phyloP scores from a whole-genome alignment of 2,113 vertebrate species.

The Bos taurus region ARS-UCD2.0 NC_037337.1:98917001-98917500 shows the following conservation, averaged over 20 bases:
- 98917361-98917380: neutral
- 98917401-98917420: neutral
- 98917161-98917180: neutral
- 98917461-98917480: fast-evolving
- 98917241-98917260: neutral
- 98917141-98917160: neutral
- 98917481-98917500: neutral
- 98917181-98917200: neutral
- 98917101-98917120: neutral
- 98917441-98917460: neutral
- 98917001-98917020: neutral
- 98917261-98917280: fast-evolving
- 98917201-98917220: neutral
- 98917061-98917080: neutral
- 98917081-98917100: neutral
- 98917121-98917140: neutral
- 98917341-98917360: neutral
- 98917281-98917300: fast-evolving
- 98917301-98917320: neutral
- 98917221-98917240: neutral
- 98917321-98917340: neutral
- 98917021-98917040: neutral
- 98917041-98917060: neutral
- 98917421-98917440: fast-evolving
- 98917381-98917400: neutral